A percentile compares a stretch with the other conserved stretches of the same genome.
Evolutionary conservation across 2,797 vertebrate species (phyloP).

Genomic region (Coranthus polyacanthus): DNA sequence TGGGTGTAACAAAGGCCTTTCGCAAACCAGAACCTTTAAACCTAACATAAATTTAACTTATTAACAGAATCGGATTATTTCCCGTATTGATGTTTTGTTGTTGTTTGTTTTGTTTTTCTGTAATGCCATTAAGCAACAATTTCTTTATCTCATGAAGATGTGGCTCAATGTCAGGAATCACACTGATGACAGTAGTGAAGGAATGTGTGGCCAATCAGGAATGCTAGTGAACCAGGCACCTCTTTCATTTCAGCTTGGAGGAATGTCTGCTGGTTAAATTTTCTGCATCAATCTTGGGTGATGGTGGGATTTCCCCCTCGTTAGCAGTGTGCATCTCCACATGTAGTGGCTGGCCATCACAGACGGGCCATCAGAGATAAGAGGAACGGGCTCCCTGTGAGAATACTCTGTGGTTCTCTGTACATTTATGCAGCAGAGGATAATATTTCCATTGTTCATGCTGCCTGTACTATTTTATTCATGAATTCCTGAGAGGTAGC

Average conservation of each 20-base stretch:
- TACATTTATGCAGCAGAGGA: constrained; percentile 69
- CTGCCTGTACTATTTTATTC: constrained; percentile 81
- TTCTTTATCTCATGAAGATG: constrained; percentile 46
- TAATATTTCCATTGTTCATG: constrained; percentile 83
- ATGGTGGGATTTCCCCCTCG: constrained; percentile 65
- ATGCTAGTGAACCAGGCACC: constrained; percentile 71
- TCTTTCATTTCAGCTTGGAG: constrained; percentile 70
- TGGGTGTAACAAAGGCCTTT: too few species aligned
- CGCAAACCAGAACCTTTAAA: too few species aligned
- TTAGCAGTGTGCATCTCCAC: constrained; percentile 70
- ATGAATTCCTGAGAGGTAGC: constrained; percentile 74
- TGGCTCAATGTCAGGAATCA: constrained; percentile 53
- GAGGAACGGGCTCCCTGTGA: constrained; percentile 62
- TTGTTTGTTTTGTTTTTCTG: too few species aligned
- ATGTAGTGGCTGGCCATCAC: constrained; percentile 56
- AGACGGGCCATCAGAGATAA: constrained; percentile 71
- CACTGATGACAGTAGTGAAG: constrained; percentile 38
- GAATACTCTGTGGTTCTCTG: constrained; percentile 61
- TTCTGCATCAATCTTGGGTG: constrained; percentile 72
- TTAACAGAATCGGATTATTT: too few species aligned
- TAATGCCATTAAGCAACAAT: too few species aligned
- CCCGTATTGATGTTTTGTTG: too few species aligned
- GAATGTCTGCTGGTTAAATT: constrained; percentile 76
- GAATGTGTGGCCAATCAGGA: constrained; percentile 81
- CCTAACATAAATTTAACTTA: too few species aligned